These are phyloP conservation scores for Drosophila ogumai DNA, from an alignment of 1,140 invertebrate genomes.

Conservation along the genomic window DNA sequence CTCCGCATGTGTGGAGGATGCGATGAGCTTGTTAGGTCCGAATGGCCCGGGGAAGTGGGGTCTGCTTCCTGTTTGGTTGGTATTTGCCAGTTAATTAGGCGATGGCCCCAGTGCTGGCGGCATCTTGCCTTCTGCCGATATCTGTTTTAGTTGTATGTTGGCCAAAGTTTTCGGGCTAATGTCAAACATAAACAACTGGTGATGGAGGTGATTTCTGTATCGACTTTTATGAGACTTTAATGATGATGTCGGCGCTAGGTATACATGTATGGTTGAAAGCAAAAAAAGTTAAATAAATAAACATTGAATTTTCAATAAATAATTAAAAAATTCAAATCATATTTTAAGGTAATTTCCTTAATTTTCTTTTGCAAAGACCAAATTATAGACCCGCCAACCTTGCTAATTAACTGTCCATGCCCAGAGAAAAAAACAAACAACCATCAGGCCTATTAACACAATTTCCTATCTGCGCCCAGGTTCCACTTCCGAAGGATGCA, in stretches of 20 bases:
- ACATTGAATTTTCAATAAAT: neutral
- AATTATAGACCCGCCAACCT: neutral
- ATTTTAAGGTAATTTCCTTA: neutral
- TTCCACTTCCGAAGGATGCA: slow-evolving; percentile 38
- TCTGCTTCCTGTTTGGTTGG: slow-evolving; percentile 25
- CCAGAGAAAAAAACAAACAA: neutral
- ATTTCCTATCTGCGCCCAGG: slow-evolving; percentile 46
- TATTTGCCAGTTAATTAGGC: slow-evolving; percentile 72
- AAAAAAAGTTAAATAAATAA: neutral
- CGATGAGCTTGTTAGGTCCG: slow-evolving; percentile 42
- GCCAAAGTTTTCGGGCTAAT: slow-evolving; percentile 51
- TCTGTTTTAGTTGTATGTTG: slow-evolving; percentile 20
- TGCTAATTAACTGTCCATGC: slow-evolving; percentile 8
- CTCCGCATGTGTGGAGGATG: slow-evolving; percentile 1
- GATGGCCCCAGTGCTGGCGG: slow-evolving; percentile 21
- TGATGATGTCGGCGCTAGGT: slow-evolving; percentile 3
- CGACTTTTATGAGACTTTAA: slow-evolving; percentile 48
- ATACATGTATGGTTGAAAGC: neutral
- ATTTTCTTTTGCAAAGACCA: neutral
- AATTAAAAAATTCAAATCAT: neutral
- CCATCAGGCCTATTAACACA: slow-evolving; percentile 12
- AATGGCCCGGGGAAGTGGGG: slow-evolving; percentile 38
- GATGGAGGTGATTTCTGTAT: slow-evolving; percentile 46
- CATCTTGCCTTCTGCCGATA: slow-evolving; percentile 8
- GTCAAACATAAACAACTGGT: slow-evolving; percentile 59